phyloP scores from a whole-genome alignment of 2,888 invertebrate genomes.

The Cosmopolites sordidus region DNA sequence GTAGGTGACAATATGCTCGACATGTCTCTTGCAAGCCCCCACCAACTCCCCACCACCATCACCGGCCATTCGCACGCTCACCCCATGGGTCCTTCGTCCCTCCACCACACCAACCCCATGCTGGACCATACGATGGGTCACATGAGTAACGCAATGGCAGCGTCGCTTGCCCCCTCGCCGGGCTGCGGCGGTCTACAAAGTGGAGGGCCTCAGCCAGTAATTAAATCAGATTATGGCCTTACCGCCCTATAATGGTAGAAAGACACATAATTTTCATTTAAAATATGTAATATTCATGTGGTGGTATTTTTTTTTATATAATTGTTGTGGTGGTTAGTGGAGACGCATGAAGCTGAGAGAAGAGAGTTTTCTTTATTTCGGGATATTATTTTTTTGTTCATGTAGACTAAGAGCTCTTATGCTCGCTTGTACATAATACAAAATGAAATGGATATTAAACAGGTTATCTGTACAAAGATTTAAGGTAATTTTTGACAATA shows the following conservation, averaged over 20 bases:
- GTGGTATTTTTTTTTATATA: background rate
- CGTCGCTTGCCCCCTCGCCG: conserved; percentile 54
- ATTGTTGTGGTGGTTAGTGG: no score
- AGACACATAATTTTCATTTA: background rate
- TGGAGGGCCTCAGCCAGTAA: conserved; percentile 53
- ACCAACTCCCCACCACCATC: conserved; percentile 53
- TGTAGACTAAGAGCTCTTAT: background rate
- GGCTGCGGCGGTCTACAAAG: conserved; percentile 50
- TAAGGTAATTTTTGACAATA: background rate
- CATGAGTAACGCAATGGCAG: conserved; percentile 51
- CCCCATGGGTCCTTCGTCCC: conserved; percentile 49
- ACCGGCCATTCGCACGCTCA: conserved; percentile 52
- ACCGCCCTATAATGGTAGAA: conserved; percentile 62
- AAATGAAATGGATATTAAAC: conserved; percentile 1
- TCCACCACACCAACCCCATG: conserved; percentile 41
- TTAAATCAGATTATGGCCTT: conserved; percentile 85
- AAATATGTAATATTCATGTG: background rate
- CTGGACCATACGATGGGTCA: conserved; percentile 48
- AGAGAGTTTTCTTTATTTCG: no score
- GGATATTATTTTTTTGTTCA: no score
- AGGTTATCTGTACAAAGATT: conserved; percentile 1
- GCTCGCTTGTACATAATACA: background rate
- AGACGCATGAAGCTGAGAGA: no score
- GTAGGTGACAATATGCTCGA: conserved; percentile 52
- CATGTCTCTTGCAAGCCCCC: conserved; percentile 43